phyloP scores from a whole-genome alignment of 2,888 invertebrate genomes.

The Brachycybe producta region DNA sequence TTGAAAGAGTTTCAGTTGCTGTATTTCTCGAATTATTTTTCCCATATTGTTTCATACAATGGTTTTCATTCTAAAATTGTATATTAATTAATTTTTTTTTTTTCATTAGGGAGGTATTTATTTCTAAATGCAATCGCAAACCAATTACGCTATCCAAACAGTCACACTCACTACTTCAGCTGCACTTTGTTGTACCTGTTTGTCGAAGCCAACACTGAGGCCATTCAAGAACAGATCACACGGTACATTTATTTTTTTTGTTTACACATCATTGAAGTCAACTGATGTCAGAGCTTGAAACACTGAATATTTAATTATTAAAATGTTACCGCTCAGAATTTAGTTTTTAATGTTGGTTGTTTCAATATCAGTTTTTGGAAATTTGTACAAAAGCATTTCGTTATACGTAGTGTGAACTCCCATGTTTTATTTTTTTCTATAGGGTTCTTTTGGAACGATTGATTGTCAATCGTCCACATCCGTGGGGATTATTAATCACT shows the following conservation, averaged over 20 bases:
- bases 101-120: constrained; percentile 55
- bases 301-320: no score
- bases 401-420: not conserved
- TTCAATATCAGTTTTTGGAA: constrained; percentile 2
- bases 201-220: constrained; percentile 91
- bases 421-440: constrained; percentile 21
- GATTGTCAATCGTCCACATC: constrained; percentile 96
- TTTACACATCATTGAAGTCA: no score
- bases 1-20: no score
- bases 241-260: constrained; percentile 36
- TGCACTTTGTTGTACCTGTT: constrained; percentile 93
- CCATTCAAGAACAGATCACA: constrained; percentile 96
- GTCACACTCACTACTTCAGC: constrained; percentile 99
- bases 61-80: no score
- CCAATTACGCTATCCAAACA: constrained; percentile 96
- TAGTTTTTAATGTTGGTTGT: not conserved
- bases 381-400: not conserved
- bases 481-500: constrained; percentile 96
- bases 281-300: no score
- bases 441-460: constrained; percentile 88
- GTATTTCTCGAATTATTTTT: no score
- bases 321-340: no score
- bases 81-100: not conserved
- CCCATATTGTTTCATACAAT: no score
- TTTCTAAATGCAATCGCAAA: constrained; percentile 98